Evolutionary conservation across 2,797 vertebrate species (phyloP), one percentile per base, ranked within the genome.

Genomic region (Aplochiton taeniatus): DNA sequence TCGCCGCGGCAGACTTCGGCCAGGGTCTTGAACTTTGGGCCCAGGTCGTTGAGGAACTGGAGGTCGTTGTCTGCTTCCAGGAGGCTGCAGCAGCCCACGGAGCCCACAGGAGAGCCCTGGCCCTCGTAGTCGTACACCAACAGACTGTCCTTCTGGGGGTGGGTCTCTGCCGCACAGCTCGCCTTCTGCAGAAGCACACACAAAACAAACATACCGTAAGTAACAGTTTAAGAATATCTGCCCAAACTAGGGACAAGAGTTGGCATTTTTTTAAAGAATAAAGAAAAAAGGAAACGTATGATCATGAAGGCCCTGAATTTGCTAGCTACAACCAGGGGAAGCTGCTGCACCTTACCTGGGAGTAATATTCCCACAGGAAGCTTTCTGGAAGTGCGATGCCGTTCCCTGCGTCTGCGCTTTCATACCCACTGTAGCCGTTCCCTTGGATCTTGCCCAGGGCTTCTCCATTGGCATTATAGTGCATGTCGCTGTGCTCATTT

Each of bases 11-110:
- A 95, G 65, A 95, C 90, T 57, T 96, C 94, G 20, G 96, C 95
- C 20, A 99, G 87, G 19, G 93, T 95, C 83, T 93, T 98, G 82
- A 98, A 98, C 83, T 96, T 98, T 18, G 89, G 81, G 55, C 93
- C 95, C 14, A 98, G 87, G 73, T 98, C 90, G 68, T 96, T 88
- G 2, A 98, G 92, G 69, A 94, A 96, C 16, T 6, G 78, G 55
- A 96, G 88, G 1, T 96, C 93, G 0, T 88, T 79, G 20, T 95
- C 92, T 1, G 77, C 85, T 55, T 93, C 93, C 58, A 96, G 88
- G 42, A 93, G 80, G 68, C 95, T 97, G 85, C 93, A 94, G 79
- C 93, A 94, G 71, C 94, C 95, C 0, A 98, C 19, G 0, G 96
- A 98, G 11, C 94, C 95, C 0, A 80, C 91, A 5, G 72, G 53